Evolutionary conservation across 2,113 vertebrate genomes (phyloP).

Genomic region (Girardinichthys multiradiatus): DNA sequence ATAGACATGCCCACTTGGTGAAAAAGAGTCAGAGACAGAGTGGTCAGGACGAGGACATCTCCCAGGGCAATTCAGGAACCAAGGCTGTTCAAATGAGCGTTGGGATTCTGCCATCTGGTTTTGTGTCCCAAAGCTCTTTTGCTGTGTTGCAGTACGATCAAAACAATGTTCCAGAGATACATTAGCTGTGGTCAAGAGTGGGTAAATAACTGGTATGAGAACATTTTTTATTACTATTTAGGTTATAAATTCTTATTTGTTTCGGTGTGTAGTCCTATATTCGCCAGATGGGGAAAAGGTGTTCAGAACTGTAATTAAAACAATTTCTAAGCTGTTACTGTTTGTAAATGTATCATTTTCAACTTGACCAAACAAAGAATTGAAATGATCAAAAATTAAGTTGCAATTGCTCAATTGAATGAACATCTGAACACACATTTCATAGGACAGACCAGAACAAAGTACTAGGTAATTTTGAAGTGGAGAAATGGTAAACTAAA

Average conservation of each 20-base stretch:
- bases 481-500: too few relatives aligned
- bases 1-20: constrained; percentile 18
- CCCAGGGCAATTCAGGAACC: constrained; percentile 41
- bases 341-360: background rate
- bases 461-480: too few relatives aligned
- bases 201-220: background rate
- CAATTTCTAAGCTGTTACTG: background rate
- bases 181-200: background rate
- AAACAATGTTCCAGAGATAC: background rate
- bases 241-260: background rate
- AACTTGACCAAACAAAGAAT: background rate
- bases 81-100: constrained; percentile 28
- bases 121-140: constrained; percentile 12
- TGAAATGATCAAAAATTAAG: background rate
- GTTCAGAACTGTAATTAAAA: background rate
- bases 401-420: background rate
- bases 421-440: too few relatives aligned
- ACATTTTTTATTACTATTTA: background rate
- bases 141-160: background rate
- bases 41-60: constrained; percentile 32
- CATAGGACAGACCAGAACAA: too few relatives aligned
- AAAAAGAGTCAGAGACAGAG: constrained; percentile 24
- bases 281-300: background rate
- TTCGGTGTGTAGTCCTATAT: background rate
- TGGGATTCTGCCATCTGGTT: constrained; percentile 44